phyloP scores from a whole-genome alignment of 2,888 invertebrate species.

The Thymelicus sylvestris region DNA sequence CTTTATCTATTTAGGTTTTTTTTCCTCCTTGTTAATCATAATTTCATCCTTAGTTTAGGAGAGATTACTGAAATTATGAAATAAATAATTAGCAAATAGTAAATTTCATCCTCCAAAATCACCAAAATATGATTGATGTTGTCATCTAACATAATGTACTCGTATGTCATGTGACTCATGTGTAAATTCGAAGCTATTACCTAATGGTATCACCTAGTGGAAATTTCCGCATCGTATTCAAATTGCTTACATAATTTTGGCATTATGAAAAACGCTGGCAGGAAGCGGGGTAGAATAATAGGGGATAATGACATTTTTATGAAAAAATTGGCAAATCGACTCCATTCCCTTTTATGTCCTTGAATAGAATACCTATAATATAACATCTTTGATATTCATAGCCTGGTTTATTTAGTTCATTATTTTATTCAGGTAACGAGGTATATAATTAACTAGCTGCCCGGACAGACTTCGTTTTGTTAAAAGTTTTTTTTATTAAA shows the following conservation, averaged over 20 bases:
- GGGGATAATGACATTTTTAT: background rate
- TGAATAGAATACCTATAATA: background rate
- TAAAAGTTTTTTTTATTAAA: too few species aligned
- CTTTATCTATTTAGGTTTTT: too few species aligned
- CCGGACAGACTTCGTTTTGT: too few species aligned
- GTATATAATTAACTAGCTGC: too few species aligned
- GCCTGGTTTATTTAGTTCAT: too few species aligned
- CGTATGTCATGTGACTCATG: too few species aligned
- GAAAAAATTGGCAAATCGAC: background rate
- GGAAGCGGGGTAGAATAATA: background rate
- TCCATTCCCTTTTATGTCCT: background rate
- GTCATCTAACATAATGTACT: too few species aligned
- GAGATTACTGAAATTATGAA: too few species aligned
- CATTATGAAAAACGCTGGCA: constrained; percentile 1
- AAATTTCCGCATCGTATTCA: background rate
- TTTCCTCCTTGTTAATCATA: too few species aligned
- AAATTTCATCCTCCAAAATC: background rate
- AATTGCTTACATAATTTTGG: constrained; percentile 4
- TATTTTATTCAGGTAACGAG: too few species aligned
- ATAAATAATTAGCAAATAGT: background rate
- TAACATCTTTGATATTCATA: too few species aligned
- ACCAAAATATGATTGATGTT: background rate
- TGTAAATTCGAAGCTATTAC: constrained; percentile 4
- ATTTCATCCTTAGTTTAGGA: too few species aligned
- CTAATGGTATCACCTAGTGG: background rate